phyloP scores from a whole-genome alignment of 2,113 vertebrate genomes.

The Malaclemys terrapin region DNA sequence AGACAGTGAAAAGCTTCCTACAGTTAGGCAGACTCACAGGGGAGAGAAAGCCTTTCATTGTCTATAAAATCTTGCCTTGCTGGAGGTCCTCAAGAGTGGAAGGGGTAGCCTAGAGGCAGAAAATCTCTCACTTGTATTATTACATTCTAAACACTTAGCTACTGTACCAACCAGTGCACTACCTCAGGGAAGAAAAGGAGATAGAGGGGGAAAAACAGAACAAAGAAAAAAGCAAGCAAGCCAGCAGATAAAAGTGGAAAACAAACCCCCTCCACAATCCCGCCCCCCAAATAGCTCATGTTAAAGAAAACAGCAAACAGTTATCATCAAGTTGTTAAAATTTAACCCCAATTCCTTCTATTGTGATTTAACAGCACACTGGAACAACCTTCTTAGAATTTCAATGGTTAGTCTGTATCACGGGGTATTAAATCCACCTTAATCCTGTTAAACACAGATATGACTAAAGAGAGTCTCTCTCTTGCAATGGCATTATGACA shows the following conservation, averaged over 20 bases:
- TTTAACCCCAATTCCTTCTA: constrained; percentile 52
- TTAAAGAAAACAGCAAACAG: constrained; percentile 35
- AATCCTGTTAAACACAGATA: constrained; percentile 64
- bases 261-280: constrained; percentile 6
- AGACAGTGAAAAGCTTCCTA: constrained; percentile 68
- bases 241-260: constrained; percentile 23
- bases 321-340: constrained; percentile 26
- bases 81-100: constrained; percentile 66
- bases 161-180: constrained; percentile 34
- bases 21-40: constrained; percentile 52
- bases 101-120: constrained; percentile 61
- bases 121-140: constrained; percentile 63
- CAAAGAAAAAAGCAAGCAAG: constrained; percentile 37
- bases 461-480: constrained; percentile 33
- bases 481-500: constrained; percentile 36
- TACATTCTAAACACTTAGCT: constrained; percentile 61
- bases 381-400: constrained; percentile 47
- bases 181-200: constrained; percentile 49
- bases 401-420: constrained; percentile 41
- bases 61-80: constrained; percentile 71
- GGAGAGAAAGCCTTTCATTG: constrained; percentile 58
- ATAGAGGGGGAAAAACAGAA: constrained; percentile 34
- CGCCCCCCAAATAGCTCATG: constrained; percentile 29
- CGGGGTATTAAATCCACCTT: constrained; percentile 60
- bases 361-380: constrained; percentile 59